Evolutionary conservation across 2,888 invertebrate genomes (phyloP).

Genomic region (Drosophila paramelanica): DNA sequence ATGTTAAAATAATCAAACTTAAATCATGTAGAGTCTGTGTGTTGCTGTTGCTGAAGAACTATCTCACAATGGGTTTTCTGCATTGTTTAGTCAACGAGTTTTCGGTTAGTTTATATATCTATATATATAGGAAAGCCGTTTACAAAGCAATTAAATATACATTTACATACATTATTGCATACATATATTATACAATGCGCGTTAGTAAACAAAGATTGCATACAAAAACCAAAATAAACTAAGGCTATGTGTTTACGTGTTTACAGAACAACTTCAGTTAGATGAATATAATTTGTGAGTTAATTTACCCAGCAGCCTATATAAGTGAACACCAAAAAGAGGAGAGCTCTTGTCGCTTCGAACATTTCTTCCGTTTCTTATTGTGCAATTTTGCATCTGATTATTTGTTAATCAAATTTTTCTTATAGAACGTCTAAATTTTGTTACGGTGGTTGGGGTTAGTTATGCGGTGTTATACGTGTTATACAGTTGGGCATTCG

Average conservation of each 20-base stretch:
- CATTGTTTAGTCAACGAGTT: slow-evolving; percentile 74
- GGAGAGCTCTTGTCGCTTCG: slow-evolving; percentile 17
- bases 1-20: not conserved
- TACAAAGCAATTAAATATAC: slow-evolving; percentile 27
- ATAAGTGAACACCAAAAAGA: slow-evolving; percentile 30
- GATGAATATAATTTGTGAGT: slow-evolving; percentile 24
- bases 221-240: slow-evolving; percentile 15
- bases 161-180: slow-evolving; percentile 9
- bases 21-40: not conserved
- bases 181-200: slow-evolving; percentile 36
- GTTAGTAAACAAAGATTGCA: slow-evolving; percentile 26
- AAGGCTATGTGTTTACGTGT: slow-evolving; percentile 24
- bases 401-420: slow-evolving; percentile 18
- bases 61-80: slow-evolving; percentile 16
- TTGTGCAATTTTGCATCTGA: slow-evolving; percentile 21
- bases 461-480: slow-evolving; percentile 8
- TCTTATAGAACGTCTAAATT: slow-evolving; percentile 34
- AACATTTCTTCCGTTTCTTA: not conserved
- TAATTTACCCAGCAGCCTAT: slow-evolving; percentile 50
- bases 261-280: slow-evolving; percentile 8
- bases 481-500: slow-evolving; percentile 8
- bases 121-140: slow-evolving; percentile 27
- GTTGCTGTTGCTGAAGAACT: not conserved
- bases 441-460: slow-evolving; percentile 29
- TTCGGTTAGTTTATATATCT: slow-evolving; percentile 11